Base-by-base conservation (phyloP, 2,113 vertebrate genomes). In the Myotis davidii region DNA sequence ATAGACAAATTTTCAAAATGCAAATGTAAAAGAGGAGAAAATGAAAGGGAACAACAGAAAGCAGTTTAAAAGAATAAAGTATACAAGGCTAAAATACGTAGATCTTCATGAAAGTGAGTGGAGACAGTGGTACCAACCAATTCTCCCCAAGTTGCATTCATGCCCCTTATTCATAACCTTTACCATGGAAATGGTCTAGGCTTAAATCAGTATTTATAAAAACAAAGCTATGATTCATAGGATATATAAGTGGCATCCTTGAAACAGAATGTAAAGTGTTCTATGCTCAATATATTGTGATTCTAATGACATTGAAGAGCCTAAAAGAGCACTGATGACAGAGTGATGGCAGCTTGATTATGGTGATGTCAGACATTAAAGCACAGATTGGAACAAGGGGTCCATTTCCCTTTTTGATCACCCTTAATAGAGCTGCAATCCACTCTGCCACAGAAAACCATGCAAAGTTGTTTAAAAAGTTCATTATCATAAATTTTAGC, bases 121-220 rank as follows among this genome's bases (percentile, higher is more conserved):
- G 21, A 81, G 45, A 77, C 5, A 64, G 3, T 77, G 9, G 52
- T 48, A 73, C 3, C 5, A 82, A 25, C 7, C n/a, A 69, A 20
- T 87, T 94, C 32, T 78, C 65, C 50, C 73, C 48, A 94, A 56
- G 23, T 21, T 32, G 0, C 32, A 65, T 61, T 48, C 42, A 69
- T 81, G 54, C 1, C 7, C 25, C 27, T 81, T 92, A 90, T 54
- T 87, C 34, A 83, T 86, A 67, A 8, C 4, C 17, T 96, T 74
- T 96, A 54, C 23, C 14, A 69, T 48, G 29, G 5, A 92, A 79
- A 94, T 79, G 21, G 4, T 50, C 29, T 61, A 39, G 8, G 13
- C 9, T 91, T 87, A 73, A 85, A 73, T 64, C 20, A 65, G 42
- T 82, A 69, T 78, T 94, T 90, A 74, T 70, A 74, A 82, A 96